Conservation (phyloP, 2,113 vertebrate genomes). For the Sorex araneus region DNA sequence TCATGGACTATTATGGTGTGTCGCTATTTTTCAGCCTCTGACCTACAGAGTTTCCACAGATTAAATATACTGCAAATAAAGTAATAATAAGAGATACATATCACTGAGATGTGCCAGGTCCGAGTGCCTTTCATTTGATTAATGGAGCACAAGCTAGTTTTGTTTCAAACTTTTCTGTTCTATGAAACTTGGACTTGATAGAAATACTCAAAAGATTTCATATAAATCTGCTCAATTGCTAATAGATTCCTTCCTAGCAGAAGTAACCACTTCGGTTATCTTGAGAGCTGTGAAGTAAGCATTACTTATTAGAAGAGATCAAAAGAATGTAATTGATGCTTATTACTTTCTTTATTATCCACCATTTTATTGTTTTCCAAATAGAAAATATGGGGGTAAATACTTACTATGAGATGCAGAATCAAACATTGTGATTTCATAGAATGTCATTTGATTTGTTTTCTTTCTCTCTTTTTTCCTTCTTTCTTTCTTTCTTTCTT, state of each 20-base stretch:
- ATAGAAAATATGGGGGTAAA: background rate
- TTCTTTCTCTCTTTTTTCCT: background rate
- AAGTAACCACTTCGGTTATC: background rate
- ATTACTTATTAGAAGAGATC: slow-evolving; percentile 11
- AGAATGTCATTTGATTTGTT: background rate
- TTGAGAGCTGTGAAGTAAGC: background rate
- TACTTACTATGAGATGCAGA: background rate
- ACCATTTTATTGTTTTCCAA: slow-evolving; percentile 8
- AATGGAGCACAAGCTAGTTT: background rate
- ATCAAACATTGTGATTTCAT: background rate
- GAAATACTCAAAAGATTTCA: background rate
- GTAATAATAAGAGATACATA: background rate
- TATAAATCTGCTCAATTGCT: background rate
- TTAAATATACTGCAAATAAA: slow-evolving; percentile 56
- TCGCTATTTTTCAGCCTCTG: slow-evolving; percentile 52
- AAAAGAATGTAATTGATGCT: slow-evolving; percentile 3
- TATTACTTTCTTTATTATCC: slow-evolving; percentile 1
- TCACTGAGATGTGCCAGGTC: background rate
- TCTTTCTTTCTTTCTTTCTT: too few relatives aligned
- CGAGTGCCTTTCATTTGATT: slow-evolving; percentile 18
- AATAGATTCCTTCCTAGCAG: background rate
- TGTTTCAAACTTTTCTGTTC: slow-evolving; percentile 19
- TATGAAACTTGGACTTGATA: background rate
- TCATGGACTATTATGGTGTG: background rate
- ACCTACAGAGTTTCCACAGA: slow-evolving; percentile 58